Conservation (phyloP, 2,113 vertebrate species). For the Hypomesus transpacificus region DNA sequence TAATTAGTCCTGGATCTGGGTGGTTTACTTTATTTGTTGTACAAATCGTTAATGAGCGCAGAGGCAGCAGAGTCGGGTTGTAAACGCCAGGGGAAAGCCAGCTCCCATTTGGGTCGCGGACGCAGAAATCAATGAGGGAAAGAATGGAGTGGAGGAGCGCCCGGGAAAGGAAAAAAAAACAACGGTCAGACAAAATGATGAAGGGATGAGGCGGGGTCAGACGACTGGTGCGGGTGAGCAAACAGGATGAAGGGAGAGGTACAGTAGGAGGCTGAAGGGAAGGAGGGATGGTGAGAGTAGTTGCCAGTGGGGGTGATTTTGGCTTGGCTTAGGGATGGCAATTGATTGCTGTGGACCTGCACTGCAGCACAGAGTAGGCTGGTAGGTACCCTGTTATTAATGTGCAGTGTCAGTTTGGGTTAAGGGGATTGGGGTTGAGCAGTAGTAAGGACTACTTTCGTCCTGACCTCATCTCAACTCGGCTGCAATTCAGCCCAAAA, state of each 20-base stretch:
- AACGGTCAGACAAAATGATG: not conserved
- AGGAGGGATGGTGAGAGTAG: not conserved
- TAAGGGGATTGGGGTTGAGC: not conserved
- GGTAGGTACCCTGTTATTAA: not conserved
- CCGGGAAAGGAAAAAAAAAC: conserved; percentile 11
- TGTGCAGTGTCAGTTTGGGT: not conserved
- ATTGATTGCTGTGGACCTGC: no score
- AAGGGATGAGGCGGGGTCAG: not conserved
- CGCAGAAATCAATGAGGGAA: conserved; percentile 51
- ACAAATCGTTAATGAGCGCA: conserved; percentile 61
- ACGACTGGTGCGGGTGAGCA: not conserved
- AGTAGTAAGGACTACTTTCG: not conserved
- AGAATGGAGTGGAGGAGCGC: conserved; percentile 21
- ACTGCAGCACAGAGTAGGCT: no score
- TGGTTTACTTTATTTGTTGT: conserved; percentile 59
- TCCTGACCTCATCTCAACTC: no score
- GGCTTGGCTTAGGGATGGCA: no score
- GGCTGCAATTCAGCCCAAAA: no score
- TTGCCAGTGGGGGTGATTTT: no score
- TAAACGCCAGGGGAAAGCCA: conserved; percentile 49
- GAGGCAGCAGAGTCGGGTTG: conserved; percentile 52
- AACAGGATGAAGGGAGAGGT: not conserved
- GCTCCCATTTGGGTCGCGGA: conserved; percentile 49
- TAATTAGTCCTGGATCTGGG: conserved; percentile 55
- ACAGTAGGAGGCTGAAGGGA: not conserved